Evolutionary conservation across 2,113 vertebrate genomes (phyloP).

Genomic region (Ictalurus punctatus): DNA sequence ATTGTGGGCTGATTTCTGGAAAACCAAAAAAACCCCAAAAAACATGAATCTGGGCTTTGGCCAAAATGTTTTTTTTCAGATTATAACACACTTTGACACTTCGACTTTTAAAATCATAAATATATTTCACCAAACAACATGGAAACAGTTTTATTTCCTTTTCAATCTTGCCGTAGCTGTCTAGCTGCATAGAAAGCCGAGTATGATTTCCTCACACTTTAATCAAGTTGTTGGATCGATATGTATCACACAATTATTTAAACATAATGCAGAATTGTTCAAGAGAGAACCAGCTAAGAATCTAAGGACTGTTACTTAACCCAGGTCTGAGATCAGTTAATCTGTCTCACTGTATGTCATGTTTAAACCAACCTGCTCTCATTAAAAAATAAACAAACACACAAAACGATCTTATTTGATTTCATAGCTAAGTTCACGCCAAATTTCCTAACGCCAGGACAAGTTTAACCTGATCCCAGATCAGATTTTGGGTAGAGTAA

Average conservation of each 20-base stretch:
- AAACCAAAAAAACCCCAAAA: background rate
- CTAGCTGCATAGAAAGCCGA: background rate
- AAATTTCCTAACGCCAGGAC: background rate
- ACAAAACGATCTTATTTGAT: too few species aligned
- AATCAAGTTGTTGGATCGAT: background rate
- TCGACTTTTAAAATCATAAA: background rate
- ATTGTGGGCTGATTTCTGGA: background rate
- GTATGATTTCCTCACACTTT: background rate
- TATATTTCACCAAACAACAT: background rate
- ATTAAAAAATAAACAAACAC: too few species aligned
- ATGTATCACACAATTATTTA: background rate
- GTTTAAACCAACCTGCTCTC: background rate
- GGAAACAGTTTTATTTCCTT: background rate
- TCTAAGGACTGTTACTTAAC: background rate
- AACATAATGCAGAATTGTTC: background rate
- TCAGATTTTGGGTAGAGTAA: background rate
- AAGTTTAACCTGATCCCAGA: background rate
- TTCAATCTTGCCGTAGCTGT: background rate
- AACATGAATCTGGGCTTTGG: background rate
- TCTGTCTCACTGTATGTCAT: background rate
- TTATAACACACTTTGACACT: background rate
- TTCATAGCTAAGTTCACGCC: background rate
- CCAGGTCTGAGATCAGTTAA: background rate
- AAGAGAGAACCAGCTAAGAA: background rate
- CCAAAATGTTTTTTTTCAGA: background rate